Conservation (phyloP, 1,140 invertebrate genomes). For the Drosophila rhopaloa region DNA sequence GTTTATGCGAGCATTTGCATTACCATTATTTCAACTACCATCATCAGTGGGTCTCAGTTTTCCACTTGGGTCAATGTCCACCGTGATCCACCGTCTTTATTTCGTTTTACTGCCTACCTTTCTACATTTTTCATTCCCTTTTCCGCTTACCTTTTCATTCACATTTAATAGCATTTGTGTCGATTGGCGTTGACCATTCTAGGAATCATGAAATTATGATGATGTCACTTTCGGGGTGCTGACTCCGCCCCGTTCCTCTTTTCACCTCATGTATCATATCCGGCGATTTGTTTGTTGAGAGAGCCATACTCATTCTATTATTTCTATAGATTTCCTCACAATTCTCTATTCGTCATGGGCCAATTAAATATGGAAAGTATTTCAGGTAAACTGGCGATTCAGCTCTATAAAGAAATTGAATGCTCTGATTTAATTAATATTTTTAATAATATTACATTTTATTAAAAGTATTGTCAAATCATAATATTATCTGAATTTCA, state of each 20-base stretch:
- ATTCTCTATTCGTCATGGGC: slow-evolving; percentile 19
- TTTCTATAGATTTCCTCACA: background rate
- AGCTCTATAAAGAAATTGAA: background rate
- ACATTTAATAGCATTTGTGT: slow-evolving; percentile 60
- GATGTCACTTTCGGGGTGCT: slow-evolving; percentile 56
- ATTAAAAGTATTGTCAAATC: too few relatives aligned
- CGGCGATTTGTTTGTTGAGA: slow-evolving; percentile 44
- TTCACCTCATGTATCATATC: slow-evolving; percentile 45
- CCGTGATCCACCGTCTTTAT: slow-evolving; percentile 30
- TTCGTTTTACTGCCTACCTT: slow-evolving; percentile 13
- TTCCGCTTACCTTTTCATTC: slow-evolving; percentile 37
- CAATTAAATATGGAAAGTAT: slow-evolving; percentile 44
- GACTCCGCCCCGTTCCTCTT: slow-evolving; percentile 10
- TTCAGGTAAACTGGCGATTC: background rate
- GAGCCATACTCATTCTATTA: slow-evolving; percentile 3
- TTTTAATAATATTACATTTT: too few relatives aligned
- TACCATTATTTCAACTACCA: slow-evolving; percentile 68
- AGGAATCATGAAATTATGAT: slow-evolving; percentile 41
- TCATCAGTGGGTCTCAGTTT: slow-evolving; percentile 37
- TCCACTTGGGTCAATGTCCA: slow-evolving; percentile 65
- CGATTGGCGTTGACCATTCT: slow-evolving; percentile 40
- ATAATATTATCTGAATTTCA: too few relatives aligned
- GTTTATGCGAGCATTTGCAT: slow-evolving; percentile 65
- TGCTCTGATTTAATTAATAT: too few relatives aligned
- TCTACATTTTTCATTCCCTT: slow-evolving; percentile 23